Evolutionary conservation across 2,797 vertebrate genomes (phyloP).

Genomic region (Novumbra hubbsi): DNA sequence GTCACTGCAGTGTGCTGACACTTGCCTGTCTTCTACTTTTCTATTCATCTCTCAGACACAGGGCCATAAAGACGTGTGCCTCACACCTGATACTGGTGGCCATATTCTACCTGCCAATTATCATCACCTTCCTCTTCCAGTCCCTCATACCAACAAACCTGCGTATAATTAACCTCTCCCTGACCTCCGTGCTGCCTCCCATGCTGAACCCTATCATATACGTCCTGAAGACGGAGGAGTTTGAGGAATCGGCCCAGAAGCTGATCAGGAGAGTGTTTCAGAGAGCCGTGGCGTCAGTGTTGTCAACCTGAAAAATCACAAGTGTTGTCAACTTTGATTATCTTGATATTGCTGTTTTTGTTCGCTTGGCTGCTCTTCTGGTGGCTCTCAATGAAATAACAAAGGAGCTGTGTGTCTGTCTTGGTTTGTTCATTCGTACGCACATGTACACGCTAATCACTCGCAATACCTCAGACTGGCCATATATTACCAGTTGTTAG

Average conservation of each 20-base stretch:
- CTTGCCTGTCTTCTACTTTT: background rate
- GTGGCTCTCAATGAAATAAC: too few relatives aligned
- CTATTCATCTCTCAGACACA: background rate
- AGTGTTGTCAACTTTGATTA: too few relatives aligned
- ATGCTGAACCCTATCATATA: conserved; percentile 68
- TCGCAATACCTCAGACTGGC: too few relatives aligned
- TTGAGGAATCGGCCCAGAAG: conserved; percentile 52
- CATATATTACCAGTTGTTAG: too few relatives aligned
- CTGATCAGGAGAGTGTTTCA: conserved; percentile 19
- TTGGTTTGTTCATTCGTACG: too few relatives aligned
- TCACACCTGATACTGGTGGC: conserved; percentile 60
- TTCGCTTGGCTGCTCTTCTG: too few relatives aligned
- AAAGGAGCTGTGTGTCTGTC: too few relatives aligned
- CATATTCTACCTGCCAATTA: conserved; percentile 52
- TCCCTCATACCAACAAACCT: conserved; percentile 51
- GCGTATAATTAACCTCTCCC: conserved; percentile 53
- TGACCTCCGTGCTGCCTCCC: conserved; percentile 55
- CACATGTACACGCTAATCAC: too few relatives aligned
- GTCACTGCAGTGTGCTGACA: too few relatives aligned
- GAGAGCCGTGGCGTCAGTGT: background rate
- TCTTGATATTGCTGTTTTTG: too few relatives aligned
- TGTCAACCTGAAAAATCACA: background rate
- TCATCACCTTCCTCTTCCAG: conserved; percentile 44
- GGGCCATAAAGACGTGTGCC: conserved; percentile 55
- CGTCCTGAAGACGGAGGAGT: conserved; percentile 68